phyloP scores from a whole-genome alignment of 2,113 vertebrate species.

The Echinops telfairi region DNA sequence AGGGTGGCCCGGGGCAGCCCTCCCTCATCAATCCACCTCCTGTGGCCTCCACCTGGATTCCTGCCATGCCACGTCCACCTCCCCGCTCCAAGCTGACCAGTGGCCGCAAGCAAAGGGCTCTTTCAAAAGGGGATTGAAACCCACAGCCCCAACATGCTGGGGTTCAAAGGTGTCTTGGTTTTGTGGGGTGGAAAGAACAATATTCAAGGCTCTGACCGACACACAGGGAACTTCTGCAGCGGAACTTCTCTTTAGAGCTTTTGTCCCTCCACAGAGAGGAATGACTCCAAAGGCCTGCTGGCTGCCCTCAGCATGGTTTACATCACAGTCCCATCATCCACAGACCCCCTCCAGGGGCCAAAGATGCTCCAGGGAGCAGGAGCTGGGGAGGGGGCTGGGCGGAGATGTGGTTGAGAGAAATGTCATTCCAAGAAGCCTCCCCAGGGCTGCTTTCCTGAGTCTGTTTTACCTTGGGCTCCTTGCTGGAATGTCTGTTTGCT shows the following conservation, averaged over 20 bases:
- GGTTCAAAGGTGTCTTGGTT: neutral
- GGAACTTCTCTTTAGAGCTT: neutral
- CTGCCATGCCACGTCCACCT: neutral
- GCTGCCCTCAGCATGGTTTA: neutral
- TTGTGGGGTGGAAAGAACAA: neutral
- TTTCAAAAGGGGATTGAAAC: neutral
- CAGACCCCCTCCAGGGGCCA: conserved; percentile 7
- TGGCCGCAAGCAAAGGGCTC: neutral
- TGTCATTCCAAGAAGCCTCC: neutral
- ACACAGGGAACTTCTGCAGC: neutral
- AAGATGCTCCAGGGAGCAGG: neutral
- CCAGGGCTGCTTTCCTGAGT: neutral
- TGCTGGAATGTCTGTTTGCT: neutral
- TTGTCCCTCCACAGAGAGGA: neutral
- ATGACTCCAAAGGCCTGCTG: neutral
- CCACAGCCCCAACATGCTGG: neutral
- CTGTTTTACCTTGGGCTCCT: neutral
- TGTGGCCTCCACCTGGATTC: neutral
- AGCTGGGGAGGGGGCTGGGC: neutral
- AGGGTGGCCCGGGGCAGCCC: neutral
- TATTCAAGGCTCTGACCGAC: neutral
- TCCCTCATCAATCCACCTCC: neutral
- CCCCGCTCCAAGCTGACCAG: neutral
- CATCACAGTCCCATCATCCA: neutral
- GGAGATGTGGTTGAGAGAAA: neutral